phyloP scores from a whole-genome alignment of 2,113 vertebrate species.

The Actenoides lindsayi region DNA sequence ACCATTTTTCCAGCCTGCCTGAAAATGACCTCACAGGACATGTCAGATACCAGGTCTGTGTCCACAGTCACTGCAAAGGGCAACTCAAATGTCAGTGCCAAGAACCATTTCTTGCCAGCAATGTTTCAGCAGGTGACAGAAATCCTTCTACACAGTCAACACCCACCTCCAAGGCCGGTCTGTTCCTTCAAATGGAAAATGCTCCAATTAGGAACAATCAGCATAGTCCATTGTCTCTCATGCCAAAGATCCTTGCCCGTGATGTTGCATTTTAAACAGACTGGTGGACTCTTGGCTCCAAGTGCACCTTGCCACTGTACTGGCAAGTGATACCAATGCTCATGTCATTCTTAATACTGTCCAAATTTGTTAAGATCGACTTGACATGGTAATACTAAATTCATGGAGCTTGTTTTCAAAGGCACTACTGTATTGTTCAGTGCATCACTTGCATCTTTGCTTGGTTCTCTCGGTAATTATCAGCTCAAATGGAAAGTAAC shows the following conservation, averaged over 20 bases:
- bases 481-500: neutral
- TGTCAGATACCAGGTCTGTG: neutral
- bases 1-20: neutral
- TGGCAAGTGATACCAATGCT: neutral
- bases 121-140: neutral
- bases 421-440: neutral
- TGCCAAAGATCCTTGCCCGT: neutral
- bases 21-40: neutral
- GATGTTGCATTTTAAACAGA: neutral
- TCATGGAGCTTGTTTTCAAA: neutral
- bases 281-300: neutral
- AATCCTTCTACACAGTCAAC: neutral
- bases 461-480: neutral
- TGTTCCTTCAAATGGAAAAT: neutral
- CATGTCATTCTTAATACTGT: neutral
- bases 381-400: neutral
- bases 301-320: neutral
- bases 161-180: neutral
- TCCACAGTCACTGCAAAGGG: neutral
- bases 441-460: neutral
- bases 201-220: neutral
- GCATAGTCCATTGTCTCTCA: neutral
- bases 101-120: neutral
- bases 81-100: neutral
- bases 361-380: neutral